Conservation (phyloP, 2,113 vertebrate genomes). For the Microcebus murinus region DNA sequence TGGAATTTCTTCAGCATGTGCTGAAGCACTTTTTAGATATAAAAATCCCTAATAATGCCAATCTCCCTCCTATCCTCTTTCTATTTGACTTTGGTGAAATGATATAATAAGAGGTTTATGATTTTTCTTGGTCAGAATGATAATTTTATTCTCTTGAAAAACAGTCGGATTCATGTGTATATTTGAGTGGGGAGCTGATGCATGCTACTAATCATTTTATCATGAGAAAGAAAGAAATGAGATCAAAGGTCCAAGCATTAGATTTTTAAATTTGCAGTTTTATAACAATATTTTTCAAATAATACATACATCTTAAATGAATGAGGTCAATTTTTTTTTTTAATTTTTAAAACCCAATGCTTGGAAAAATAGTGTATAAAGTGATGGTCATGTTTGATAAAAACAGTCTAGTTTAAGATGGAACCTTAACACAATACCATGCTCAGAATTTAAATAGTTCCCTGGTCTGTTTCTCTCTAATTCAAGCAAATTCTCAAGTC, state of each 20-base stretch:
- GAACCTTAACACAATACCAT: neutral
- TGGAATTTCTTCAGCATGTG: neutral
- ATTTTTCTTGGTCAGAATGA: constrained; percentile 19
- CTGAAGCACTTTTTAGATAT: neutral
- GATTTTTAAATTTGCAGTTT: neutral
- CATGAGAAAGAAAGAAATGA: neutral
- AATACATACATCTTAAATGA: neutral
- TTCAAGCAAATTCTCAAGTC: constrained; percentile 34
- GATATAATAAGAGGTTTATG: constrained; percentile 41
- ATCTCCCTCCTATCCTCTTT: neutral
- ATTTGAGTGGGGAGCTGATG: neutral
- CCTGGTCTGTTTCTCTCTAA: neutral
- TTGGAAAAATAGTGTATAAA: neutral
- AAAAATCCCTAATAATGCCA: constrained; percentile 3
- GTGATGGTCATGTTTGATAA: neutral
- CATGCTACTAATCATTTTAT: constrained; percentile 18
- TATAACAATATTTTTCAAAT: neutral
- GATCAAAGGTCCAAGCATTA: neutral
- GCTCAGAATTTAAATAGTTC: constrained; percentile 41
- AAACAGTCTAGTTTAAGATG: neutral
- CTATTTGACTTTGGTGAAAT: constrained; percentile 1
- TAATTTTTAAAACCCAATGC: neutral
- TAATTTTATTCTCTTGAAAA: constrained; percentile 28
- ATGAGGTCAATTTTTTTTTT: neutral
- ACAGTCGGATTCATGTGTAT: neutral